A percentile compares a stretch with the other conserved stretches of the same genome.
Evolutionary conservation across 1,140 invertebrate genomes (phyloP).

Genomic region (Bombus terrestris): DNA sequence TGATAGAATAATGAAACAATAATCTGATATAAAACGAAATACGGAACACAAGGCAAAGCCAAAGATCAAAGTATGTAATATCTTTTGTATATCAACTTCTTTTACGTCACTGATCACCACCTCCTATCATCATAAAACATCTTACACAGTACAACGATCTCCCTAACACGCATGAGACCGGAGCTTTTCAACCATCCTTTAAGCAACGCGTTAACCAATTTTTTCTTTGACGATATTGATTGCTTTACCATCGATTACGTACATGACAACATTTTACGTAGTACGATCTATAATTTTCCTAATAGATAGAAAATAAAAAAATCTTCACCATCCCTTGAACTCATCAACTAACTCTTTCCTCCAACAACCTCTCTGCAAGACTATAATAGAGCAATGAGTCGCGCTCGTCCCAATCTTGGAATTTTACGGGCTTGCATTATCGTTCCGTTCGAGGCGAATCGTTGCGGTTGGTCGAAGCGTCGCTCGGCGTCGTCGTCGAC

Average conservation of each 20-base stretch:
- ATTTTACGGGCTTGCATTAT: conserved; percentile 71
- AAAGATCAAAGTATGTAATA: not conserved
- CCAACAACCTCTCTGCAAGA: not conserved
- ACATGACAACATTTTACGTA: not conserved
- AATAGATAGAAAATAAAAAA: too few species aligned
- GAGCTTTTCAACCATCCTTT: not conserved
- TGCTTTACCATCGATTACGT: not conserved
- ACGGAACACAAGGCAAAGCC: not conserved
- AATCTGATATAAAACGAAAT: not conserved
- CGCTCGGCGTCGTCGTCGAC: not conserved
- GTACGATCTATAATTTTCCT: not conserved
- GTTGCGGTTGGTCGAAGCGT: conserved; percentile 41
- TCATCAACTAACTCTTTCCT: not conserved
- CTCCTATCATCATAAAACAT: not conserved
- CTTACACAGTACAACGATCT: not conserved
- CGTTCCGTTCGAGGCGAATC: conserved; percentile 63
- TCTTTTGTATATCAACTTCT: not conserved
- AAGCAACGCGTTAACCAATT: not conserved
- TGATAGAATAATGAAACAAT: too few species aligned
- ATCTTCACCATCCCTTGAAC: too few species aligned
- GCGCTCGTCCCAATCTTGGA: conserved; percentile 9
- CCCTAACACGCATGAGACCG: not conserved
- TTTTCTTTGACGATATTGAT: not conserved
- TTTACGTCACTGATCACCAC: not conserved
- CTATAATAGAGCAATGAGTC: conserved; percentile 12